Conservation (phyloP, 2,113 vertebrate species). For the Channa maculata region DNA sequence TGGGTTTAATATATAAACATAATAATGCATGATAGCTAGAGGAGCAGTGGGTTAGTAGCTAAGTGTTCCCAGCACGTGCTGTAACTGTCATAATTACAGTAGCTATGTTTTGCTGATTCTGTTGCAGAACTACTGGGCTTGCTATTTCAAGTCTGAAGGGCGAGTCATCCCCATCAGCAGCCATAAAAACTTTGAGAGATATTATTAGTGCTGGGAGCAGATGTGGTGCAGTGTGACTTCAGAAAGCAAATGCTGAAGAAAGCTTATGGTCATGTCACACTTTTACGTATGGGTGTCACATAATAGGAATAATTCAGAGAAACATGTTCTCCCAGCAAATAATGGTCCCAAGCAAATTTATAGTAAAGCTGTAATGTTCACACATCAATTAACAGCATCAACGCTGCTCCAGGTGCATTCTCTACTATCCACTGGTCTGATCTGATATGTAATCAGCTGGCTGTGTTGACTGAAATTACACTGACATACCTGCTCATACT, state of each 20-base stretch:
- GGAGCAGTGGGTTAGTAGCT: neutral
- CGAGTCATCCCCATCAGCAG: conserved; percentile 12
- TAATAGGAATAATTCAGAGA: too few species aligned
- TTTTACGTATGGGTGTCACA: too few species aligned
- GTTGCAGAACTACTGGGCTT: conserved; percentile 22
- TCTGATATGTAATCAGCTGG: neutral
- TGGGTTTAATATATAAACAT: neutral
- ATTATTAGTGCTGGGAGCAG: neutral
- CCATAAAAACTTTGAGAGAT: neutral
- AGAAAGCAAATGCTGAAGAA: too few species aligned
- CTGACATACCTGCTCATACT: neutral
- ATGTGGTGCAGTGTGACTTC: neutral
- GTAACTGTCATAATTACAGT: neutral
- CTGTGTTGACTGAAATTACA: too few species aligned
- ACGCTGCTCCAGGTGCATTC: neutral
- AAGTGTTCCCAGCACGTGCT: neutral
- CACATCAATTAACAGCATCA: neutral
- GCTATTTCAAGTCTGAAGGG: neutral
- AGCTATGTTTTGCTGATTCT: conserved; percentile 12
- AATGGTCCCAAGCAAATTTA: neutral
- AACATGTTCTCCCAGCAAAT: neutral
- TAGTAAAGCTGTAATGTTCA: neutral
- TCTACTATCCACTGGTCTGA: neutral
- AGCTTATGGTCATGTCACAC: too few species aligned
- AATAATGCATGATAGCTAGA: neutral